Evolutionary conservation across 2,113 vertebrate genomes (phyloP), one percentile per base, ranked within the genome.

Genomic region (Phodopus roborovskii): DNA sequence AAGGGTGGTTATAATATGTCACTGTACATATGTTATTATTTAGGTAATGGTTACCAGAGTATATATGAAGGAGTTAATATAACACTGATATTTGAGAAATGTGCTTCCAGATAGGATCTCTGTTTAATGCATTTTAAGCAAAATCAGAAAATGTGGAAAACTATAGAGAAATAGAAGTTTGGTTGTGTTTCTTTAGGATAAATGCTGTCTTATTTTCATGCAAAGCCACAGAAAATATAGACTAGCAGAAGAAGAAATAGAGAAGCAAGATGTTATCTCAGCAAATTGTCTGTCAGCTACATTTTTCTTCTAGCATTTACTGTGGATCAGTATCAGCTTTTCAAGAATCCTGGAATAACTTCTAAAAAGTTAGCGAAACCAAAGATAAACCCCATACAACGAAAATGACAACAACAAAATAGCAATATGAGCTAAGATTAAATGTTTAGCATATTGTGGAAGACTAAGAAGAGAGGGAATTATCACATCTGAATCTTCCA

Each of bases 271-370:
- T 77, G 20, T 94, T 79, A 87, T 75, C 48, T 97, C 86, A 97
- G 90, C 75, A 96, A 39, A 96, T 68, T 78, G 6, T 82, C 53
- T 53, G 16, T 74, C 85, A 91, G 42, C 88, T 91, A 91, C 28
- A 62, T 74, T 94, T 92, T 86, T 79, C 81, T 94, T 70, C 42
- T 71, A 81, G 12, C 19, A 1, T 84, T 96, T 89, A 95, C 50
- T 86, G 24, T 91, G 28, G 16, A 91, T 66, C 48, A 94, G 96
- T 89, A 97, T 82, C 96, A 97, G 24, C 90, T 56, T 94, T 96
- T 92, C 79, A 96, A 94, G 28, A 36, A 75, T 50, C 26, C 36
- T 78, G 7, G 5, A 78, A 94, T 68, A 96, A 92, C 3, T 84
- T 66, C 45, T 73, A 71, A 62, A 83, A 95, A 58, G 48, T 93